A percentile compares a stretch with the other conserved stretches of the same genome.
Conservation (phyloP, 1,140 invertebrate genomes). For the Druon quercuslanigerum region DNA sequence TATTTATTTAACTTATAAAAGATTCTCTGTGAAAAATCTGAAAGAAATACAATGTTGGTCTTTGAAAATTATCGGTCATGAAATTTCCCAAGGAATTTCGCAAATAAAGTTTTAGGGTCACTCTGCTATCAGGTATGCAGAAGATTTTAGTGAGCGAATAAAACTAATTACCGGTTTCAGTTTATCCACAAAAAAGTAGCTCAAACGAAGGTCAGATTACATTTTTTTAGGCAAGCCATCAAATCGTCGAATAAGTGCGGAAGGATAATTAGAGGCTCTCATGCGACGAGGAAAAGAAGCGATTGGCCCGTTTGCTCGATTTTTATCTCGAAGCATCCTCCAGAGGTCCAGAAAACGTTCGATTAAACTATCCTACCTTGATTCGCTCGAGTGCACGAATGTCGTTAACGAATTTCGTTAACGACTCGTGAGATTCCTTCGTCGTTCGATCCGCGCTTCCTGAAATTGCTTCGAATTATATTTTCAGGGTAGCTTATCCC, state of each 20-base stretch:
- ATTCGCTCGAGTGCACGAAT: slow-evolving; percentile 53
- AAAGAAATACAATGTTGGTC: no score
- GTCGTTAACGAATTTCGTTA: slow-evolving; percentile 63
- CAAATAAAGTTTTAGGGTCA: no score
- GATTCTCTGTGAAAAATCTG: no score
- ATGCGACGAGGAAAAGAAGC: slow-evolving; percentile 7
- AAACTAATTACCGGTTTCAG: no score
- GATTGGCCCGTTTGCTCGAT: slow-evolving; percentile 30
- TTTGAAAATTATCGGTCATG: no score
- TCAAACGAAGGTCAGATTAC: neutral
- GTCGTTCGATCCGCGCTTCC: slow-evolving; percentile 23
- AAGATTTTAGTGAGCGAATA: no score
- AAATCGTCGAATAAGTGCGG: slow-evolving; percentile 9
- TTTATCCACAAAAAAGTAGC: neutral
- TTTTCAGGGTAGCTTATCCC: slow-evolving; percentile 23
- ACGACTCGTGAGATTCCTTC: slow-evolving; percentile 51
- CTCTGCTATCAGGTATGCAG: no score
- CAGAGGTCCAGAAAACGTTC: slow-evolving; percentile 44
- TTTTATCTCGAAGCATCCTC: slow-evolving; percentile 24
- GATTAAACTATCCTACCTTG: slow-evolving; percentile 52
- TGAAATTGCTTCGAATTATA: slow-evolving; percentile 29
- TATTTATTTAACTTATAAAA: no score
- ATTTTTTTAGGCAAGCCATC: neutral
- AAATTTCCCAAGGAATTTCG: no score
- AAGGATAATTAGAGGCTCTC: slow-evolving; percentile 24